These are phyloP conservation scores for Pelmatolapia mariae DNA, from an alignment of 2,113 vertebrate genomes.

Conservation along the genomic window DNA sequence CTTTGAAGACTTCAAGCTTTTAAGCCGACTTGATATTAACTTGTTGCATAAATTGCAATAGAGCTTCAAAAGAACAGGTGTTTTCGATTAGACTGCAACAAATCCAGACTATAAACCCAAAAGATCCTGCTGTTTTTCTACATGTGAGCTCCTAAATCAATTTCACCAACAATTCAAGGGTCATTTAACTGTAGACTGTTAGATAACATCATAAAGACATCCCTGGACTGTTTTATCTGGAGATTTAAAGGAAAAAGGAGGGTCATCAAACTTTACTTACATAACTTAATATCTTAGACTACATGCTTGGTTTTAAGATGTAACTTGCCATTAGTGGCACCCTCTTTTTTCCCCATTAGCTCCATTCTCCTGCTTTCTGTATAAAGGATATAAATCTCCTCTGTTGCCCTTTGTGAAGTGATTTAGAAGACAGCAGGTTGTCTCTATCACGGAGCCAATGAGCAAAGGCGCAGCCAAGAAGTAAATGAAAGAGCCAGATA, in stretches of 20 bases:
- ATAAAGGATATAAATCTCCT: conserved; percentile 36
- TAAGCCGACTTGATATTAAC: background rate
- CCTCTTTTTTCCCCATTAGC: background rate
- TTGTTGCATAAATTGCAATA: background rate
- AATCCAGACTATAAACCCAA: background rate
- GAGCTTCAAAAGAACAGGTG: background rate
- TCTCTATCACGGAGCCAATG: background rate
- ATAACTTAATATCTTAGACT: background rate
- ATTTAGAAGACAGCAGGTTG: conserved; percentile 44
- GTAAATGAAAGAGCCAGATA: conserved; percentile 5
- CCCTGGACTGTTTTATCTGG: background rate
- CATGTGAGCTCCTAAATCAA: background rate
- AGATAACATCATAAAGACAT: background rate
- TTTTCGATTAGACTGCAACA: background rate
- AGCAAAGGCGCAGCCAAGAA: background rate
- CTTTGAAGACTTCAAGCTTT: background rate
- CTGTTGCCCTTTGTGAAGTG: conserved; percentile 3
- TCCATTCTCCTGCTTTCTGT: background rate
- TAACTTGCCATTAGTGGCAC: conserved; percentile 10
- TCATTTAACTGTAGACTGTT: background rate
- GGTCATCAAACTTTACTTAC: background rate
- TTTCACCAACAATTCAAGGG: background rate
- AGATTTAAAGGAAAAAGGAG: background rate
- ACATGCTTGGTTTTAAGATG: background rate
- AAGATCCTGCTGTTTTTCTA: background rate